phyloP scores from a whole-genome alignment of 2,888 invertebrate species.

The Ichneumoninae sp. region DNA sequence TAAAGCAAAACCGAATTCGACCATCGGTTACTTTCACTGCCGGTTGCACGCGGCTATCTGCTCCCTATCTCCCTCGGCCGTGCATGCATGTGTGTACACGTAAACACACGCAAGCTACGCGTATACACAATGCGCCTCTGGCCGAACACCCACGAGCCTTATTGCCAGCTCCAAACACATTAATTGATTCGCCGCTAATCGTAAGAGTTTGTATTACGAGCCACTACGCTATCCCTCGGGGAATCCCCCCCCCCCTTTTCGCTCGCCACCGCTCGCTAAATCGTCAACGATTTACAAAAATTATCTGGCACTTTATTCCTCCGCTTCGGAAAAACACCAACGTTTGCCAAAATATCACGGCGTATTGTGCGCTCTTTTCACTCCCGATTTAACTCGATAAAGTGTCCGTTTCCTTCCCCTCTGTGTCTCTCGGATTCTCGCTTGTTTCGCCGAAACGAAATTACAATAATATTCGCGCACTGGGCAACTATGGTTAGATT shows the following conservation, averaged over 20 bases:
- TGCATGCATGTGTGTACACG: background rate
- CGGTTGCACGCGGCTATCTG: slow-evolving; percentile 12
- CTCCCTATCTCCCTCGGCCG: slow-evolving; percentile 1
- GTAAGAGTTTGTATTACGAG: background rate
- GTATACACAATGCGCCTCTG: background rate
- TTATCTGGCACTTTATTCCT: slow-evolving; percentile 60
- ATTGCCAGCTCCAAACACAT: background rate
- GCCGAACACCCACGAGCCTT: slow-evolving; percentile 12
- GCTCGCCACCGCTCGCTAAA: background rate
- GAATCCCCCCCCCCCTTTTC: background rate
- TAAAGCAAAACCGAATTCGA: slow-evolving; percentile 54
- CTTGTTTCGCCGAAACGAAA: too few species aligned
- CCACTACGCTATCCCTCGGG: background rate
- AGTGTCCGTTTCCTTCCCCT: too few species aligned
- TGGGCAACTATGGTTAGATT: too few species aligned
- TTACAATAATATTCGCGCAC: too few species aligned
- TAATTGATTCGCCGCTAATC: slow-evolving; percentile 28
- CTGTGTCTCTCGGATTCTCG: too few species aligned
- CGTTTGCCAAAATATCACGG: background rate
- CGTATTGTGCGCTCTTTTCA: too few species aligned
- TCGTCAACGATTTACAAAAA: slow-evolving; percentile 41
- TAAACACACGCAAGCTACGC: too few species aligned
- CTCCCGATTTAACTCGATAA: too few species aligned
- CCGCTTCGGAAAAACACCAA: slow-evolving; percentile 4
- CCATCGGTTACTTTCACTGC: slow-evolving; percentile 56